Evolutionary conservation across 92 coral and sea anemone genomes (phyloP), one percentile per base, ranked within the genome.

Genomic region (Metridium senile): DNA sequence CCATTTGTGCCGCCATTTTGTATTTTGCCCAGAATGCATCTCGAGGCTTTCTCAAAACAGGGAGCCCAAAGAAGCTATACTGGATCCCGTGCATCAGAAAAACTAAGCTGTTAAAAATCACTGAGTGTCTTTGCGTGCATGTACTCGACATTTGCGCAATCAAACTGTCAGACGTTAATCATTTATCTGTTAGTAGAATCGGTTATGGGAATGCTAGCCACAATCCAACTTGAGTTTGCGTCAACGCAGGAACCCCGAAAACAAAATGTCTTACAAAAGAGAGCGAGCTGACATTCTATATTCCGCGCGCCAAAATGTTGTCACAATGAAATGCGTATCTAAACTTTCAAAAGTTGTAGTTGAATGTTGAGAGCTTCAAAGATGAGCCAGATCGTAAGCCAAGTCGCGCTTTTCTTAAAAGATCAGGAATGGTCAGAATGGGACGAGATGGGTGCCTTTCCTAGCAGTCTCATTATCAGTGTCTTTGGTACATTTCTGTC

Each of bases 1-100:
- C 17, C 61, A 21, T n/a, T 33, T 51, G 28, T 70, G 63, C 75
- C 75, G 75, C 75, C 75, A 70, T 70, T 47, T 70, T 70, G 27
- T 4, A 22, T 13, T 23, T 51, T 70, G 25, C 75, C 75, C 75
- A 70, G 34, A 31, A 51, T 70, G 62, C 75, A 0, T 13, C 52
- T 70, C 39, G 61, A 6, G 2, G 1, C 52, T 47, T 4, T 54
- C 17, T 21, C 61, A 54, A 68, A 53, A 68, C 59, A 68, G 74
- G 74, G 1, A 68, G 29, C 74, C 74, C 74, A 31, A 54, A 54
- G 6, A 9, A 45, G 17, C 8, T 45, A 45, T n/a, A n/a, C n/a
- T n/a, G n/a, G n/a, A n/a, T n/a, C n/a, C n/a, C n/a, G n/a, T n/a
- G n/a, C n/a, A n/a, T n/a, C n/a, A n/a, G n/a, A n/a, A n/a, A n/a